Evolutionary conservation across 53 echinoderm and acorn worm species (phyloP).

Genomic region (Patiria pectinifera): DNA sequence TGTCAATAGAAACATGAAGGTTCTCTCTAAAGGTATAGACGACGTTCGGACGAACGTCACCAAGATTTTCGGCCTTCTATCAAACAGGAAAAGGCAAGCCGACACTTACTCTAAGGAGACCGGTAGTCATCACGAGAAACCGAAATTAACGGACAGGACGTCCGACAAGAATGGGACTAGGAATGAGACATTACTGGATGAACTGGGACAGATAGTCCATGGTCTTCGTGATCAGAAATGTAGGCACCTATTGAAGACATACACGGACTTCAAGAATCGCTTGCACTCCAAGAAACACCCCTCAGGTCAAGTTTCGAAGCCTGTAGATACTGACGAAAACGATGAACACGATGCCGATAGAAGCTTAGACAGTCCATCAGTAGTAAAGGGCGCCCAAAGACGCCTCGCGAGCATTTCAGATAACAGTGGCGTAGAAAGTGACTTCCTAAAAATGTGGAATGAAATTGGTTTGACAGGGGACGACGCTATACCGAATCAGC

Average conservation of each 20-base stretch:
- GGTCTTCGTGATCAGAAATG: conserved; percentile 25
- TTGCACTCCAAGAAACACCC: neutral
- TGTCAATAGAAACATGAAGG: neutral
- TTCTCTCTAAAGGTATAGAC: conserved; percentile 15
- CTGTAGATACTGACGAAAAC: neutral
- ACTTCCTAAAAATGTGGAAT: conserved; percentile 37
- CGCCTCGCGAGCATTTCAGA: neutral
- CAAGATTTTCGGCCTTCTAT: conserved; percentile 36
- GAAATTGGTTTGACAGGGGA: conserved; percentile 1
- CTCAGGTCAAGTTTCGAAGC: neutral
- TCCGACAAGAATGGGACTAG: neutral
- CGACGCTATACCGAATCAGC: neutral
- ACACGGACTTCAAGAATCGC: neutral
- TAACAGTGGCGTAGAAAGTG: neutral
- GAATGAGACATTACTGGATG: neutral
- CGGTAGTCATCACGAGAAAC: neutral
- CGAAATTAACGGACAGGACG: neutral
- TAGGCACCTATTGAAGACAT: conserved; percentile 30
- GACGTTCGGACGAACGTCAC: conserved; percentile 32
- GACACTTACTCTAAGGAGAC: neutral
- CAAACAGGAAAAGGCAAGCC: neutral
- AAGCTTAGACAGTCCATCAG: neutral
- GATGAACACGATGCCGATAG: neutral
- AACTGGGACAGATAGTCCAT: conserved; percentile 1
- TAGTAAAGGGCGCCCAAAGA: neutral